Percentiles rank a stretch among this genome's conserved stretches.
These are phyloP conservation scores for Ormyrus rosae DNA, from an alignment of 2,888 invertebrate species.

Conservation along the genomic window DNA sequence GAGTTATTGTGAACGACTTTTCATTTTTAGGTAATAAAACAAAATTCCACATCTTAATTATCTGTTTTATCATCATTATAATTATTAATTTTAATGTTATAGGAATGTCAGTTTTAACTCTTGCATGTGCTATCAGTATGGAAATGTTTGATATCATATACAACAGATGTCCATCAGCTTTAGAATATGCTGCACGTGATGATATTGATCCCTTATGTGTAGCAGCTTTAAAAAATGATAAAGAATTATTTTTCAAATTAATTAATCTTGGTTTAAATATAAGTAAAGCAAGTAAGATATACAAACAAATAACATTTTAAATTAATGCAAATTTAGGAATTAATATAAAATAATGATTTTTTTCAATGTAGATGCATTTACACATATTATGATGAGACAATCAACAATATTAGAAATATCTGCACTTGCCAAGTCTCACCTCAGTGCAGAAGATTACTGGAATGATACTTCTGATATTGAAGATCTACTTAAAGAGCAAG, in stretches of 20 bases:
- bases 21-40: constrained; percentile 66
- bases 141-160: constrained; percentile 68
- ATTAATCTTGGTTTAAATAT: constrained; percentile 65
- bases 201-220: constrained; percentile 70
- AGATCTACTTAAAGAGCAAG: constrained; percentile 26
- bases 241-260: constrained; percentile 66
- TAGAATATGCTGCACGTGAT: constrained; percentile 64
- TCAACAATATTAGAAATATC: constrained; percentile 68
- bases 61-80: constrained; percentile 22
- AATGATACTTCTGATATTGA: constrained; percentile 62
- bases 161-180: constrained; percentile 63
- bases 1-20: constrained; percentile 64
- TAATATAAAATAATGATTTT: neutral
- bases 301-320: neutral
- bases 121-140: constrained; percentile 67
- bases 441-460: constrained; percentile 68
- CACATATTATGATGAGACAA: constrained; percentile 68
- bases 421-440: constrained; percentile 60
- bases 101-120: constrained; percentile 68
- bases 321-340: neutral
- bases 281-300: constrained; percentile 64
- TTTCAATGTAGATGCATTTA: constrained; percentile 64
- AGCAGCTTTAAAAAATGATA: constrained; percentile 71
- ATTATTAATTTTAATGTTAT: constrained; percentile 11
- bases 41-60: constrained; percentile 3